Percentiles rank a stretch among this genome's conserved stretches.
These are phyloP conservation scores for Gavialis gangeticus DNA, from an alignment of 2,113 vertebrate species.

Conservation along the genomic window DNA sequence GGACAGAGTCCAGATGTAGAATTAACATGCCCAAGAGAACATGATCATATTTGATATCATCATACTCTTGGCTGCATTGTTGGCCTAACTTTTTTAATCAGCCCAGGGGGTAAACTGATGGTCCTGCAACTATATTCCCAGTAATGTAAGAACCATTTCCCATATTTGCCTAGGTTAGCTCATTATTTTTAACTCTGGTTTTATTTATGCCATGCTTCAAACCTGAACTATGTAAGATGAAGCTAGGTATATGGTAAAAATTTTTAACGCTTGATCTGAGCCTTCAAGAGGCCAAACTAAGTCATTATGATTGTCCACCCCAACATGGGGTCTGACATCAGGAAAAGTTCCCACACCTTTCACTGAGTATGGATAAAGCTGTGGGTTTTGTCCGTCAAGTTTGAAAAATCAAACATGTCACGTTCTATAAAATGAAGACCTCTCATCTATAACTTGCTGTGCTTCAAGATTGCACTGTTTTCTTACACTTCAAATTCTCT, in stretches of 20 bases:
- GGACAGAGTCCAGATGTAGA: conserved; percentile 23
- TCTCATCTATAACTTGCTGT: neutral
- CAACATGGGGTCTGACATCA: too few relatives aligned
- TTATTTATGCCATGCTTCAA: neutral
- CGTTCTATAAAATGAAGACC: neutral
- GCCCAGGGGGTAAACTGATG: neutral
- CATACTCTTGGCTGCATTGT: neutral
- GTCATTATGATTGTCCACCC: too few relatives aligned
- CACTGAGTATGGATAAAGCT: neutral
- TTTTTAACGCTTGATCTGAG: neutral
- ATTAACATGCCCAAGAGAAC: neutral
- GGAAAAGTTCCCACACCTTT: neutral
- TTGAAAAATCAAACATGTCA: neutral
- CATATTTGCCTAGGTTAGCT: neutral
- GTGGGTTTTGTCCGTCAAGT: neutral
- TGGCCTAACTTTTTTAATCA: neutral
- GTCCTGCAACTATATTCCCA: neutral
- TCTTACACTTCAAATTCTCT: neutral
- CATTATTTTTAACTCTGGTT: neutral
- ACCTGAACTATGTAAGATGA: neutral
- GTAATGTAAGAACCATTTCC: neutral
- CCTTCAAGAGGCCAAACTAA: neutral
- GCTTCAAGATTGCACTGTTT: neutral
- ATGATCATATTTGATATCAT: neutral
- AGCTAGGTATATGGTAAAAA: neutral